phyloP scores from a whole-genome alignment of 2,888 invertebrate genomes.

The Portevinia maculata region DNA sequence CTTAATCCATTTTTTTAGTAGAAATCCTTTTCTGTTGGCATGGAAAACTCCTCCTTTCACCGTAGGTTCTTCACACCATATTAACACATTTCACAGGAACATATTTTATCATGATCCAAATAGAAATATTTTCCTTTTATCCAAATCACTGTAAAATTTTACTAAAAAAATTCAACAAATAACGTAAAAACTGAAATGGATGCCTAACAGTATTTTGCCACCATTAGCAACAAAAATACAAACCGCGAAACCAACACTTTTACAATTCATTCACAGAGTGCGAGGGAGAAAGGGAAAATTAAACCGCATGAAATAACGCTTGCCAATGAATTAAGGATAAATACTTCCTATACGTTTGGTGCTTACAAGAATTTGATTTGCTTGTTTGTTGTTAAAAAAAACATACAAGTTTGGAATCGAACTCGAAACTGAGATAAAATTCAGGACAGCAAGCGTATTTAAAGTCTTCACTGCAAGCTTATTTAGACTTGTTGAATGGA shows the following conservation, averaged over 20 bases:
- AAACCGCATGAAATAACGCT: neutral
- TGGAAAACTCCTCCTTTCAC: neutral
- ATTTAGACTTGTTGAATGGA: constrained; percentile 57
- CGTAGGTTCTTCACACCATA: constrained; percentile 16
- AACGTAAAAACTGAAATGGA: constrained; percentile 20
- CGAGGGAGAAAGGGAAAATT: neutral
- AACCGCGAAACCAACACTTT: neutral
- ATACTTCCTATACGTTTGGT: neutral
- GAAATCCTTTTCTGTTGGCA: constrained; percentile 34
- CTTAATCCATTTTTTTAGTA: constrained; percentile 40
- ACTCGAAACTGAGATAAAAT: constrained; percentile 68
- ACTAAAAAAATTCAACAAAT: constrained; percentile 31
- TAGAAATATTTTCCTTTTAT: constrained; percentile 10
- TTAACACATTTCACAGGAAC: constrained; percentile 24
- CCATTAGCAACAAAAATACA: neutral
- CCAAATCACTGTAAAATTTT: constrained; percentile 31
- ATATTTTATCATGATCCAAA: neutral
- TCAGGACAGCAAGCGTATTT: constrained; percentile 55
- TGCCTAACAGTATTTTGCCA: constrained; percentile 1
- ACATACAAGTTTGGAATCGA: constrained; percentile 49
- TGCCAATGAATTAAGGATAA: constrained; percentile 6
- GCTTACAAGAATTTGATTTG: constrained; percentile 4
- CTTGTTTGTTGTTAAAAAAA: neutral
- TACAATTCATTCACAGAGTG: neutral
- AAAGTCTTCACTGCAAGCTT: constrained; percentile 49